Conservation (phyloP, 2,797 vertebrate genomes). For the Psittacula echo region DNA sequence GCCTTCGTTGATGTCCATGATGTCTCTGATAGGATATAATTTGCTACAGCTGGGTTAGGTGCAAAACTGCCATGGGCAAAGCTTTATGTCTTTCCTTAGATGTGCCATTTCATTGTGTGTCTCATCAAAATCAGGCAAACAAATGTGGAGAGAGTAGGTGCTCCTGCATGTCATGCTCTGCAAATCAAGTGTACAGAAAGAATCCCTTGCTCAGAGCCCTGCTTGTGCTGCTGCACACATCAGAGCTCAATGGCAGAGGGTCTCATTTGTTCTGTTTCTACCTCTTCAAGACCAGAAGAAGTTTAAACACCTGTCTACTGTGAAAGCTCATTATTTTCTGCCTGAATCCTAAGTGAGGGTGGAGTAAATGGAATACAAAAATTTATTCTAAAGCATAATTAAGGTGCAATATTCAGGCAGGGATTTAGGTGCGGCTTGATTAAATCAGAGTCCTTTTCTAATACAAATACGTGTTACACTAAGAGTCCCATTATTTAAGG, state of each 20-base stretch:
- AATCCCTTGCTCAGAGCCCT: not conserved
- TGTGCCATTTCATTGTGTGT: slow-evolving; percentile 6
- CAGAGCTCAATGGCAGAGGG: not conserved
- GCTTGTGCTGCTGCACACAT: not conserved
- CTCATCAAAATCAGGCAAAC: slow-evolving; percentile 54
- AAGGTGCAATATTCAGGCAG: slow-evolving; percentile 57
- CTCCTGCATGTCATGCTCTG: not conserved
- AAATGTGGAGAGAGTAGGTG: slow-evolving; percentile 30
- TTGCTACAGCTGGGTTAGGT: slow-evolving; percentile 42
- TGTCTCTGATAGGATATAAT: slow-evolving; percentile 25
- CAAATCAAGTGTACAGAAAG: not conserved
- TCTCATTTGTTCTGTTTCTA: slow-evolving; percentile 62
- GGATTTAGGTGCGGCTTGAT: slow-evolving; percentile 68
- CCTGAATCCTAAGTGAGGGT: slow-evolving; percentile 48
- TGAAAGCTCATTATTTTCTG: slow-evolving; percentile 69
- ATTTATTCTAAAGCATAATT: slow-evolving; percentile 59
- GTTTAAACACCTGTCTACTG: slow-evolving; percentile 46
- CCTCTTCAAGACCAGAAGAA: slow-evolving; percentile 49
- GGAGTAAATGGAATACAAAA: not conserved
- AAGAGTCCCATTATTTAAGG: not conserved
- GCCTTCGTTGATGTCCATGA: not conserved
- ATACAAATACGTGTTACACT: slow-evolving; percentile 2
- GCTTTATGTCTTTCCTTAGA: slow-evolving; percentile 38
- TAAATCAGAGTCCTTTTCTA: slow-evolving; percentile 66
- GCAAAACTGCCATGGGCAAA: slow-evolving; percentile 20